These are phyloP conservation scores for Tiliqua scincoides DNA, from an alignment of 2,113 vertebrate genomes.

Conservation along the genomic window DNA sequence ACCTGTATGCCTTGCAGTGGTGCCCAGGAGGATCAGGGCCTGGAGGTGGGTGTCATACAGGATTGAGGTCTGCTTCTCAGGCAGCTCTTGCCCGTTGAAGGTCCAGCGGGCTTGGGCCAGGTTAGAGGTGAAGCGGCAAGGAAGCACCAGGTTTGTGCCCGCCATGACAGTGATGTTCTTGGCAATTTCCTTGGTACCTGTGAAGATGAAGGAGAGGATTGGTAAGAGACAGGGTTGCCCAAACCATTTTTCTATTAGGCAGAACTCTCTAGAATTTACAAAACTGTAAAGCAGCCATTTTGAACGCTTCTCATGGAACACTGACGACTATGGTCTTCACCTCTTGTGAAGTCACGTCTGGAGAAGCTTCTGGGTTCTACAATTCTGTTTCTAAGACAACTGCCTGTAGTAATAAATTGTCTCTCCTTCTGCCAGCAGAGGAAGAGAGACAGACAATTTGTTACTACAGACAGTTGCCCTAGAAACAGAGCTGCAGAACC, in stretches of 20 bases:
- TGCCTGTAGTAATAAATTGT: no score
- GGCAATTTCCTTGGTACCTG: conserved; percentile 77
- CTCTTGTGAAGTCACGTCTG: no score
- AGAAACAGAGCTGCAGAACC: no score
- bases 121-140: conserved; percentile 92
- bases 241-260: neutral
- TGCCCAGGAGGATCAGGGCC: conserved; percentile 84
- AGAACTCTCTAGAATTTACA: neutral
- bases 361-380: no score
- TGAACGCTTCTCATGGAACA: no score
- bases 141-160: conserved; percentile 91
- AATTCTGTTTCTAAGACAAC: no score
- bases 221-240: neutral
- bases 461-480: no score
- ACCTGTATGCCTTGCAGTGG: conserved; percentile 80
- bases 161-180: conserved; percentile 90
- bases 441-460: no score
- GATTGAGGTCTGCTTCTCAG: conserved; percentile 66
- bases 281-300: no score
- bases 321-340: no score
- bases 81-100: conserved; percentile 85
- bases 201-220: neutral
- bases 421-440: no score
- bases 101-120: conserved; percentile 88
- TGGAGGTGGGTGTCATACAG: conserved; percentile 82